Percentiles rank a stretch among this genome's conserved stretches.
phyloP scores from a whole-genome alignment of 1,140 invertebrate genomes.

The Dreissena polymorpha region DNA sequence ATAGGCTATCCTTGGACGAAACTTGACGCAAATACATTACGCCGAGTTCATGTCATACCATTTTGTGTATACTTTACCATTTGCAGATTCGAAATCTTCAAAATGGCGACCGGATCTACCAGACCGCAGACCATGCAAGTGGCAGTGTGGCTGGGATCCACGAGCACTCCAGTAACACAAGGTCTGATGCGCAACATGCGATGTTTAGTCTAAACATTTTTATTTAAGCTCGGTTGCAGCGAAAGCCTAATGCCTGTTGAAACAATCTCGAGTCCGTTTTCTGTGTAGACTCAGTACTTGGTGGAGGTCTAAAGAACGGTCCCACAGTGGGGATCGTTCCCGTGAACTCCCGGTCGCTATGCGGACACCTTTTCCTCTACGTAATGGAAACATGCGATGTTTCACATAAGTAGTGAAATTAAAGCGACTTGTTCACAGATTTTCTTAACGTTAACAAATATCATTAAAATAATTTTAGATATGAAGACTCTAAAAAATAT shows the following conservation, averaged over 20 bases:
- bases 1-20: too few species aligned
- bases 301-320: not conserved
- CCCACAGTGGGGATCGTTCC: not conserved
- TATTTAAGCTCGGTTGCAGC: not conserved
- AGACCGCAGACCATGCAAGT: not conserved
- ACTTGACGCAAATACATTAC: not conserved
- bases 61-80: not conserved
- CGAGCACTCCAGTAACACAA: constrained; percentile 65
- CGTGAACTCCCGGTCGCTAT: too few species aligned
- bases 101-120: constrained; percentile 52
- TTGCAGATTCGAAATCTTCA: constrained; percentile 17
- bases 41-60: not conserved
- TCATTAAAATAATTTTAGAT: too few species aligned
- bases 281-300: not conserved
- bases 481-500: too few species aligned
- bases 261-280: not conserved
- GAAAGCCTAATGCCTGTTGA: not conserved
- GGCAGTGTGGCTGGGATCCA: constrained; percentile 52
- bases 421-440: too few species aligned
- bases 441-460: too few species aligned
- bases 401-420: too few species aligned
- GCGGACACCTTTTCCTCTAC: too few species aligned
- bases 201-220: not conserved
- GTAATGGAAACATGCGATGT: too few species aligned
- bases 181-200: constrained; percentile 7